phyloP scores from a whole-genome alignment of 2,888 invertebrate genomes.

The Tachina lurida region DNA sequence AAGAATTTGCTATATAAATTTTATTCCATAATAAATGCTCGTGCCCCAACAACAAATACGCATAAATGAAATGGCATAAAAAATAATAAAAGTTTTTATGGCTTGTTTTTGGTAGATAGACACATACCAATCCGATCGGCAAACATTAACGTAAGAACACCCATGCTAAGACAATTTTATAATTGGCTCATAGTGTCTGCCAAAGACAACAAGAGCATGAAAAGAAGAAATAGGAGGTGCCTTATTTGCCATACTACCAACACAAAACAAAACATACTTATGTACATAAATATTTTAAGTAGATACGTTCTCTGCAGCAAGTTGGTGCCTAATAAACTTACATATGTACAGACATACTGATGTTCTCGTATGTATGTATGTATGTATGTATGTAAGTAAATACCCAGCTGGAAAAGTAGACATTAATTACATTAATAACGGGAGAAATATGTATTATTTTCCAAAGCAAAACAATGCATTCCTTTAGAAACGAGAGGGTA shows the following conservation, averaged over 20 bases:
- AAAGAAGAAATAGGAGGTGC: conserved; percentile 61
- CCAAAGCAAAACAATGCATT: no score
- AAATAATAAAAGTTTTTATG: conserved; percentile 63
- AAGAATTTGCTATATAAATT: conserved; percentile 15
- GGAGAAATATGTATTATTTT: no score
- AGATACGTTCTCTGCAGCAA: conserved; percentile 2
- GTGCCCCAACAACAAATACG: conserved; percentile 14
- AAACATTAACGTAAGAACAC: conserved; percentile 49
- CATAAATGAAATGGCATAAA: conserved; percentile 53
- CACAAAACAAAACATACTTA: conserved; percentile 20
- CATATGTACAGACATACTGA: neutral
- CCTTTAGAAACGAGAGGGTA: no score
- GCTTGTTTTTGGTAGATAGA: conserved; percentile 38
- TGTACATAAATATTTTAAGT: conserved; percentile 50
- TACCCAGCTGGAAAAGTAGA: no score
- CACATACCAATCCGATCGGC: conserved; percentile 52
- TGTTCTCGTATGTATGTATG: neutral
- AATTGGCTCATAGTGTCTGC: conserved; percentile 55
- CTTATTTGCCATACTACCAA: conserved; percentile 51
- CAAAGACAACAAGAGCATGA: conserved; percentile 29
- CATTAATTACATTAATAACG: no score
- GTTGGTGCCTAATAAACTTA: conserved; percentile 30
- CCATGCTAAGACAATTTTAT: conserved; percentile 55
- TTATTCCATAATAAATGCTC: conserved; percentile 8
- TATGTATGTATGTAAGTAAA: neutral